Percentiles rank a stretch among this genome's conserved stretches.
phyloP scores from a whole-genome alignment of 2,113 vertebrate species.

The Cynocephalus volans region DNA sequence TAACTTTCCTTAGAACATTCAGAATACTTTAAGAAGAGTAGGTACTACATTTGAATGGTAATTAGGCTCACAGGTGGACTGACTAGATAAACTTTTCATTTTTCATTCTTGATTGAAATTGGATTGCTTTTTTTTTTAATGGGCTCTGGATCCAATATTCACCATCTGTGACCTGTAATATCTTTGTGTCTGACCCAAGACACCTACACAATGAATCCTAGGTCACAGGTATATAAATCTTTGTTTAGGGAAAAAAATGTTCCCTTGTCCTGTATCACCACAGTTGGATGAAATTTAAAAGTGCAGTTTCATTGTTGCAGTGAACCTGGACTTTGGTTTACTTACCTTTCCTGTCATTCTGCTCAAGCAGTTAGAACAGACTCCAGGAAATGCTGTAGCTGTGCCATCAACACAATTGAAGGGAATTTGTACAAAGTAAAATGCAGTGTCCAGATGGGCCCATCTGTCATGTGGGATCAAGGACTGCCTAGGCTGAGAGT shows the following conservation, averaged over 20 bases:
- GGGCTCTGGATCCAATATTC: constrained; percentile 34
- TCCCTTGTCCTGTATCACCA: constrained; percentile 30
- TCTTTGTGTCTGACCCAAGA: constrained; percentile 25
- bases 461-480: not conserved
- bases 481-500: not conserved
- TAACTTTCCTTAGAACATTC: constrained; percentile 59
- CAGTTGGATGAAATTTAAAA: constrained; percentile 24
- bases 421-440: not conserved
- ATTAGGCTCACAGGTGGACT: constrained; percentile 64
- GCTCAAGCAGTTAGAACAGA: not conserved
- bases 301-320: not conserved
- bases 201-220: constrained; percentile 14
- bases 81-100: constrained; percentile 70
- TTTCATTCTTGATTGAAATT: constrained; percentile 67
- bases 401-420: not conserved
- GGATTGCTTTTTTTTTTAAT: constrained; percentile 57
- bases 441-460: not conserved
- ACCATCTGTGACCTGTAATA: constrained; percentile 50
- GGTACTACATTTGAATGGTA: constrained; percentile 60
- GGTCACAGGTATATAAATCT: constrained; percentile 26
- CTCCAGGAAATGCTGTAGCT: not conserved
- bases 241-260: constrained; percentile 40
- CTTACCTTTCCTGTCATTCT: not conserved
- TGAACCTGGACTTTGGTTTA: not conserved
- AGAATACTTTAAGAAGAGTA: constrained; percentile 56